These are phyloP conservation scores for Drosophila kohkoa DNA, from an alignment of 1,140 invertebrate species.

Conservation along the genomic window DNA sequence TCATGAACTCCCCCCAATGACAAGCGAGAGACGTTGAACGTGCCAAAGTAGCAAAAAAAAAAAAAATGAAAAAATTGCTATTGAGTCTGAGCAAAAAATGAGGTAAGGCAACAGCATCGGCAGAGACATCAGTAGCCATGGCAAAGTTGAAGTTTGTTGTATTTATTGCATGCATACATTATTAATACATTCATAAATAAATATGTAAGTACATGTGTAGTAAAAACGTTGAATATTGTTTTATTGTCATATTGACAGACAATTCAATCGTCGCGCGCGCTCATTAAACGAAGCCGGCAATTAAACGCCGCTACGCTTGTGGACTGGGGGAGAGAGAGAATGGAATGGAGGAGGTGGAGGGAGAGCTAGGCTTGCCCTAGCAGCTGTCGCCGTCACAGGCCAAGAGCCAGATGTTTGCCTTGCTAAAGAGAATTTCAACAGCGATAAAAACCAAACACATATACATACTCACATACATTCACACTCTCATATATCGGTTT, in stretches of 20 bases:
- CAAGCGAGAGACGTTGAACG: conserved; percentile 56
- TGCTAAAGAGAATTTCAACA: conserved; percentile 63
- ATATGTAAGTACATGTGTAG: neutral
- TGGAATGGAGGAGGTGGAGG: neutral
- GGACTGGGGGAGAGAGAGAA: neutral
- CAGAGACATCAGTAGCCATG: neutral
- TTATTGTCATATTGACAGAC: conserved; percentile 79
- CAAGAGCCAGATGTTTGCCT: conserved; percentile 70
- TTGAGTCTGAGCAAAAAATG: conserved; percentile 2
- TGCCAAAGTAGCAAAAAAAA: conserved; percentile 63
- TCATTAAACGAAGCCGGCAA: conserved; percentile 38
- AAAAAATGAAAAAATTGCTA: conserved; percentile 8
- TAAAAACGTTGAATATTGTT: conserved; percentile 40
- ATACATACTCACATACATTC: conserved; percentile 10
- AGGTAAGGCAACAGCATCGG: conserved; percentile 6
- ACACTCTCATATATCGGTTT: conserved; percentile 38
- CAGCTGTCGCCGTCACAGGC: conserved; percentile 63
- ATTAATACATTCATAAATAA: neutral
- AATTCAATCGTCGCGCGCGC: conserved; percentile 60
- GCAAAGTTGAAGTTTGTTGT: neutral
- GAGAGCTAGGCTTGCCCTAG: conserved; percentile 56
- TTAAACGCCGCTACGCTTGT: conserved; percentile 18
- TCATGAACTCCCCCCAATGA: conserved; percentile 71
- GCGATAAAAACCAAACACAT: conserved; percentile 60
- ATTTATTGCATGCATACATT: conserved; percentile 8